phyloP scores from a whole-genome alignment of 2,113 vertebrate species.

The Coracopsis vasa region DNA sequence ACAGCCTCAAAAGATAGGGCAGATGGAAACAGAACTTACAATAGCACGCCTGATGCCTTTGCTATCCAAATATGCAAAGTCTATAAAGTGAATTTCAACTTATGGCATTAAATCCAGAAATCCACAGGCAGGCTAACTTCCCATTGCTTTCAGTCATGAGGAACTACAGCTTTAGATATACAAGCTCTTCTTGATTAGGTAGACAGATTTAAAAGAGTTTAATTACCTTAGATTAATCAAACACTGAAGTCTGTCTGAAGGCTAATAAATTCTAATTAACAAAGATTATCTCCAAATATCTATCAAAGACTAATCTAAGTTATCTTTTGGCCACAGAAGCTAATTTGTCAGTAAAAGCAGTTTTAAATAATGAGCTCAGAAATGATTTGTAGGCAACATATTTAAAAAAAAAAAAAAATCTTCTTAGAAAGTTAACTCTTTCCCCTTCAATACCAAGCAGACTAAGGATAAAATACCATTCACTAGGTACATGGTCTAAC shows the following conservation, averaged over 20 bases:
- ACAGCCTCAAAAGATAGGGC: not conserved
- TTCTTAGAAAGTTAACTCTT: not conserved
- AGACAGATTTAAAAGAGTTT: slow-evolving; percentile 25
- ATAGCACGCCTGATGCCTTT: not conserved
- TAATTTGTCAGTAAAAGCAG: slow-evolving; percentile 28
- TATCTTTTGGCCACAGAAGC: not conserved
- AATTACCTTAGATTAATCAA: slow-evolving; percentile 51
- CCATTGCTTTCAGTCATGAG: not conserved
- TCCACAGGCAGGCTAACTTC: not conserved
- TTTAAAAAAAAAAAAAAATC: not conserved
- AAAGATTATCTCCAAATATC: slow-evolving; percentile 33
- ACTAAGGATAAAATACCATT: not conserved
- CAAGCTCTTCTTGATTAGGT: slow-evolving; percentile 8
- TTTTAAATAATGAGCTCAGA: slow-evolving; percentile 41
- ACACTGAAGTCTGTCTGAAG: not conserved
- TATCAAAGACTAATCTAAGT: slow-evolving; percentile 4
- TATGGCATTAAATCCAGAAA: not conserved
- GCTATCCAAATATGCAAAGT: not conserved
- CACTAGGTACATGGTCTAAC: not conserved
- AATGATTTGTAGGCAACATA: not conserved
- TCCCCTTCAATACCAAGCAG: not conserved
- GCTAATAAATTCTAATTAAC: slow-evolving; percentile 55
- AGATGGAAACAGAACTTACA: not conserved
- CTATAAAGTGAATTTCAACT: not conserved
- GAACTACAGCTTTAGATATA: not conserved